Conservation (phyloP, 2,113 vertebrate species). For the Scartelaos histophorus region DNA sequence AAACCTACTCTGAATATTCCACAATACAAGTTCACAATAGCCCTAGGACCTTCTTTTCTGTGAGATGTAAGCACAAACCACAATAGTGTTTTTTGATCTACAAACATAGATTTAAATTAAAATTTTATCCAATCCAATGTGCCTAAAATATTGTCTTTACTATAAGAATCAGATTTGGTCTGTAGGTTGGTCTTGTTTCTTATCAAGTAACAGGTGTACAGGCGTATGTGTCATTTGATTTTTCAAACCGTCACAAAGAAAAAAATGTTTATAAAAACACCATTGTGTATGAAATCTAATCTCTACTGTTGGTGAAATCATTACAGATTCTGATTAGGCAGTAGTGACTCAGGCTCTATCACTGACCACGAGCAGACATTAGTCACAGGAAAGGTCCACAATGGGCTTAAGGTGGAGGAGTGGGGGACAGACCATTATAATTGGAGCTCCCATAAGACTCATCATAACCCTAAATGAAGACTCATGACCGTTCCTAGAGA, state of each 20-base stretch:
- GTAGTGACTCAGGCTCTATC: slow-evolving; percentile 48
- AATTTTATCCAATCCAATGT: neutral
- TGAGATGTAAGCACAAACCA: no score
- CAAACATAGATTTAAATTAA: no score
- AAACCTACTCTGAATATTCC: no score
- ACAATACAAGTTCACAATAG: no score
- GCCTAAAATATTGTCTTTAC: neutral
- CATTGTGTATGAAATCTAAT: neutral
- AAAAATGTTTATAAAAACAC: slow-evolving; percentile 5
- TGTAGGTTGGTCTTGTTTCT: neutral
- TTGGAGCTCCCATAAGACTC: slow-evolving; percentile 16
- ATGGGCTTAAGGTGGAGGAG: slow-evolving; percentile 45
- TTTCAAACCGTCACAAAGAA: neutral
- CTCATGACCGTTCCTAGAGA: slow-evolving; percentile 30
- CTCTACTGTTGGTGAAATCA: slow-evolving; percentile 21
- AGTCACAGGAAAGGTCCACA: slow-evolving; percentile 52
- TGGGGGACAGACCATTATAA: slow-evolving; percentile 10
- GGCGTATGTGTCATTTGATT: neutral
- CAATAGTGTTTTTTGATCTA: no score
- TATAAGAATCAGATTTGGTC: neutral
- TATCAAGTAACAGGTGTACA: slow-evolving; percentile 7
- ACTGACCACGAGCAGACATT: slow-evolving; percentile 56
- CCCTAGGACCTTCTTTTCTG: no score
- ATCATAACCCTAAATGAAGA: slow-evolving; percentile 25
- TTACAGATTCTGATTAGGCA: slow-evolving; percentile 5